Evolutionary conservation across 2,888 invertebrate species (phyloP).

Genomic region (Lepetodrilus schrolli): DNA sequence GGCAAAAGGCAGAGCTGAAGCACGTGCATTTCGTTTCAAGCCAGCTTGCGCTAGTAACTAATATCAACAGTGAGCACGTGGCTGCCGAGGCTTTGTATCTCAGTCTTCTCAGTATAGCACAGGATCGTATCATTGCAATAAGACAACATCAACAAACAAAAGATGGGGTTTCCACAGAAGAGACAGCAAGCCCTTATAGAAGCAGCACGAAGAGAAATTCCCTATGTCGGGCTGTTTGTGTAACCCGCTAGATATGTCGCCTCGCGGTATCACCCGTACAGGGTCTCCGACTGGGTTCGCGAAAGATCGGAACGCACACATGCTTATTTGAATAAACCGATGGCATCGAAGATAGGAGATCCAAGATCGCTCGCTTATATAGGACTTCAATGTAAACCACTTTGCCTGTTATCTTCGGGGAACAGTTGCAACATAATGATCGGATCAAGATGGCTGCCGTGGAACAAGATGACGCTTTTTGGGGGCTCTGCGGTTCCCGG

Average conservation of each 20-base stretch:
- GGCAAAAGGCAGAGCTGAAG: constrained; percentile 15
- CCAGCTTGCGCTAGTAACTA: constrained; percentile 21
- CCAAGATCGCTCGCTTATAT: background rate
- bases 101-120: constrained; percentile 6
- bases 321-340: constrained; percentile 36
- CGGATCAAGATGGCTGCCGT: constrained; percentile 13
- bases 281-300: background rate
- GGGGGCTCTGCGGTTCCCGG: background rate
- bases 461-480: constrained; percentile 13
- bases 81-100: background rate
- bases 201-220: background rate
- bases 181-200: constrained; percentile 25
- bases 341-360: constrained; percentile 23
- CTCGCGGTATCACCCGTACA: constrained; percentile 12
- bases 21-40: constrained; percentile 20
- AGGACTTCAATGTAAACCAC: constrained; percentile 26
- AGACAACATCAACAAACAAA: constrained; percentile 33
- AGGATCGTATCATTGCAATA: constrained; percentile 31
- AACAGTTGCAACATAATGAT: constrained; percentile 9
- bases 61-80: constrained; percentile 11
- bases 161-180: constrained; percentile 23
- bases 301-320: constrained; percentile 29
- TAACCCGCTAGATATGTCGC: constrained; percentile 29
- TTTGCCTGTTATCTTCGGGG: constrained; percentile 6
- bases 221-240: constrained; percentile 16